phyloP scores from a whole-genome alignment of 2,888 invertebrate species.

The Cryptocheilus praepositus region DNA sequence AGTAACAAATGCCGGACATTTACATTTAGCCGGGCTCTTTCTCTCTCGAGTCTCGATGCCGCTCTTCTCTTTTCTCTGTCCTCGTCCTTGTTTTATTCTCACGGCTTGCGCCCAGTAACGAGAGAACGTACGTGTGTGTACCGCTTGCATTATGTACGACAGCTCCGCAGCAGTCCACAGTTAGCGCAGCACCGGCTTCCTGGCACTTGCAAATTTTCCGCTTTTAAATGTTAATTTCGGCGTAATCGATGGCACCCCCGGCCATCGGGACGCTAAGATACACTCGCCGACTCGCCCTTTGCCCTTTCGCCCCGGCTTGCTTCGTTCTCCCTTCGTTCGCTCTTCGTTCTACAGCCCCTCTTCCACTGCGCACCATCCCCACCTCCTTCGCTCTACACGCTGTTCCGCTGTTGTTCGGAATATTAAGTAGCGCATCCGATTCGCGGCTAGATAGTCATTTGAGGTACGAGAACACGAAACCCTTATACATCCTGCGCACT shows the following conservation, averaged over 20 bases:
- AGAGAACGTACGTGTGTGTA: slow-evolving; percentile 45
- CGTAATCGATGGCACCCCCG: slow-evolving; percentile 56
- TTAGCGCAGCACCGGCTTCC: slow-evolving; percentile 42
- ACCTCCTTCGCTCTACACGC: slow-evolving; percentile 16
- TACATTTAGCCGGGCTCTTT: slow-evolving; percentile 66
- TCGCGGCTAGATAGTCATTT: slow-evolving; percentile 1
- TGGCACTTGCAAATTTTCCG: slow-evolving; percentile 63
- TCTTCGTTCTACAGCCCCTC: slow-evolving; percentile 18
- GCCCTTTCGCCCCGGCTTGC: slow-evolving; percentile 22
- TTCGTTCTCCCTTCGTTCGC: not conserved
- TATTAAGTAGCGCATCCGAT: slow-evolving; percentile 23
- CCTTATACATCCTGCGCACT: slow-evolving; percentile 1
- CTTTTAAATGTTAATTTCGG: slow-evolving; percentile 61
- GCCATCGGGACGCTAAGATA: slow-evolving; percentile 14
- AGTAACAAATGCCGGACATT: slow-evolving; percentile 73
- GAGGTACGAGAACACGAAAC: slow-evolving; percentile 3
- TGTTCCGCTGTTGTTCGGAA: slow-evolving; percentile 17
- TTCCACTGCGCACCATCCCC: slow-evolving; percentile 16
- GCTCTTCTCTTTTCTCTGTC: slow-evolving; percentile 26
- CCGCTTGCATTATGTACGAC: slow-evolving; percentile 48
- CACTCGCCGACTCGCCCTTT: slow-evolving; percentile 25
- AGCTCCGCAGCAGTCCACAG: slow-evolving; percentile 35
- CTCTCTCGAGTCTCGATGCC: slow-evolving; percentile 12
- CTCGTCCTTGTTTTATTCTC: slow-evolving; percentile 21
- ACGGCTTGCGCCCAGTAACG: slow-evolving; percentile 43